These are phyloP conservation scores for Ischnura elegans DNA, from an alignment of 2,888 invertebrate species.

Conservation along the genomic window DNA sequence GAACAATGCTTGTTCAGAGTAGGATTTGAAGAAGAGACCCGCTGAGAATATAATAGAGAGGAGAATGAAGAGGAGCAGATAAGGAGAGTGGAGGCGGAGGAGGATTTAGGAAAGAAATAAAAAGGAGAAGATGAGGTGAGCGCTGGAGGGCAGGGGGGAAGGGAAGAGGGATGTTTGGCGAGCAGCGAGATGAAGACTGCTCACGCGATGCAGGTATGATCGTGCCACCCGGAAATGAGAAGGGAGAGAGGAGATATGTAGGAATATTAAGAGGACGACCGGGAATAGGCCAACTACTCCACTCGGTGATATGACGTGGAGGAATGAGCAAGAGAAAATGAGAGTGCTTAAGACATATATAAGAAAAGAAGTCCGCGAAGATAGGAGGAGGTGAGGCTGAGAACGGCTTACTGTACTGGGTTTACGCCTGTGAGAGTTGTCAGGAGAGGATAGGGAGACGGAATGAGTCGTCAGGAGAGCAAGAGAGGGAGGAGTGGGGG, in stretches of 20 bases:
- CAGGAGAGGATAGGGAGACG: background rate
- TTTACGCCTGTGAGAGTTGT: background rate
- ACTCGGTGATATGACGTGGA: background rate
- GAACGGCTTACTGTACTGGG: background rate
- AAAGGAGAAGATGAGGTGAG: background rate
- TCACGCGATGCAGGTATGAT: slow-evolving; percentile 17
- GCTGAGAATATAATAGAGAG: background rate
- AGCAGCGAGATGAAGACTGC: background rate
- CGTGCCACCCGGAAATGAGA: background rate
- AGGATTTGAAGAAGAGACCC: background rate
- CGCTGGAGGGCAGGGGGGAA: background rate
- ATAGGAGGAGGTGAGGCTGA: background rate
- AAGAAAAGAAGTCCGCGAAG: background rate
- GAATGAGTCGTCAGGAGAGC: background rate
- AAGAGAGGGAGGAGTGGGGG: background rate
- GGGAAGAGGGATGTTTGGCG: background rate
- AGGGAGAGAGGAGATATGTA: background rate
- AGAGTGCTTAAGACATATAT: no score
- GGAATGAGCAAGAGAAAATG: slow-evolving; percentile 15
- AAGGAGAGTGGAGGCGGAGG: background rate
- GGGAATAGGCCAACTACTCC: background rate
- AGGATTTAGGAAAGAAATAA: background rate
- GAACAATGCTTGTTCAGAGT: slow-evolving; percentile 20
- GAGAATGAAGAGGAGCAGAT: background rate
- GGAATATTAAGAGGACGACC: background rate